These are phyloP conservation scores for Calyptomena viridis DNA, from an alignment of 2,113 vertebrate genomes.

Conservation along the genomic window DNA sequence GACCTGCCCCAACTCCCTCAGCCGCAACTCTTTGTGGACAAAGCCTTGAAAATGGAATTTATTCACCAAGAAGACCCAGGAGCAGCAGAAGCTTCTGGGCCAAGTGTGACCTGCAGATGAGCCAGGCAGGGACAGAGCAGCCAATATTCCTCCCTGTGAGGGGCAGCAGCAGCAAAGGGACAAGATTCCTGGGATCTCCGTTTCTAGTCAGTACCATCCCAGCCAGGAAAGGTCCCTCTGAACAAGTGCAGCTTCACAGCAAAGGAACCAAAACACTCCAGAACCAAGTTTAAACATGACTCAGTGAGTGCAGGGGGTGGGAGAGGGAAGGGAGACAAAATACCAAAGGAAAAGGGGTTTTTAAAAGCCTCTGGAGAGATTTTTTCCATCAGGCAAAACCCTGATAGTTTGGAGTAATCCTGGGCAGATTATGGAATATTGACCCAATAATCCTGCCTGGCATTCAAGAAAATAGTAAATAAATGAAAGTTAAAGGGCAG, in stretches of 20 bases:
- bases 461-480: not conserved
- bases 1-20: not conserved
- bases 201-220: not conserved
- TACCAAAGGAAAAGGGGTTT: not conserved
- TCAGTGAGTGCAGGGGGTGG: not conserved
- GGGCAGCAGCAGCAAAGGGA: not conserved
- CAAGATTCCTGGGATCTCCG: accelerated
- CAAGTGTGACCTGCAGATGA: not conserved
- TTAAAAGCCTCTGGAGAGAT: not conserved
- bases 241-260: not conserved
- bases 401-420: not conserved
- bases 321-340: not conserved
- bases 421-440: not conserved
- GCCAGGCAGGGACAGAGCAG: not conserved
- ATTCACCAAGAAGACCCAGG: not conserved
- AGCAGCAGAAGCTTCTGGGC: too few species aligned
- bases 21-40: not conserved
- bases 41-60: not conserved
- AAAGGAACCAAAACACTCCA: not conserved
- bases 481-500: not conserved
- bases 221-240: not conserved
- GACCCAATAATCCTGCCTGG: not conserved
- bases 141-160: not conserved
- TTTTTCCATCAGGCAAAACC: not conserved
- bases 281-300: not conserved